These are phyloP conservation scores for Aquatica leii DNA, from an alignment of 2,888 invertebrate species.

Conservation along the genomic window DNA sequence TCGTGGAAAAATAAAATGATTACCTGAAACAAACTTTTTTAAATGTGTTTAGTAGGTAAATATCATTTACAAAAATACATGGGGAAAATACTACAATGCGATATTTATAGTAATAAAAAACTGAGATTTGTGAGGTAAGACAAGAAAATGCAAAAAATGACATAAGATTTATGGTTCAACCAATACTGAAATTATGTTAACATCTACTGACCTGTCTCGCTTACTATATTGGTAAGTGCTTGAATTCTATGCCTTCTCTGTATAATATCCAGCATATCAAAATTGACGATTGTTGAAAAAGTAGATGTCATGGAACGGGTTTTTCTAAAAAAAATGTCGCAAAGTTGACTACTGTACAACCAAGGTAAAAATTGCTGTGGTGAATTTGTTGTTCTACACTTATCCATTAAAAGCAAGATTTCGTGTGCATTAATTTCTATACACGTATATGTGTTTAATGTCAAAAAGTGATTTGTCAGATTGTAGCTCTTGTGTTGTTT, in stretches of 20 bases:
- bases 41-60: too few species aligned
- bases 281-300: conserved; percentile 31
- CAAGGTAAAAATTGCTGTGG: conserved; percentile 23
- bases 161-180: too few species aligned
- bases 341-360: conserved; percentile 28
- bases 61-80: not conserved
- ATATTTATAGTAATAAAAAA: too few species aligned
- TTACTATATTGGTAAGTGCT: conserved; percentile 18
- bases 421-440: conserved; percentile 32
- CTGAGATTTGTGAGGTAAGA: too few species aligned
- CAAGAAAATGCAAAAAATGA: too few species aligned
- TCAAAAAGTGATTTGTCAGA: conserved; percentile 21
- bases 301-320: conserved; percentile 33
- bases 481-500: not conserved
- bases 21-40: too few species aligned
- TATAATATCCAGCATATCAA: conserved; percentile 25
- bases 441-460: too few species aligned
- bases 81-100: too few species aligned
- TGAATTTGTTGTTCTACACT: conserved; percentile 5
- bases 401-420: conserved; percentile 17
- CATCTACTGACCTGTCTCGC: conserved; percentile 17
- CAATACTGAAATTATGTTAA: too few species aligned
- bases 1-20: not conserved
- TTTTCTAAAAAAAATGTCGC: conserved; percentile 29
- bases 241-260: conserved; percentile 25